phyloP scores from a whole-genome alignment of 2,888 invertebrate genomes.

The Nipponacmea schrenckii region DNA sequence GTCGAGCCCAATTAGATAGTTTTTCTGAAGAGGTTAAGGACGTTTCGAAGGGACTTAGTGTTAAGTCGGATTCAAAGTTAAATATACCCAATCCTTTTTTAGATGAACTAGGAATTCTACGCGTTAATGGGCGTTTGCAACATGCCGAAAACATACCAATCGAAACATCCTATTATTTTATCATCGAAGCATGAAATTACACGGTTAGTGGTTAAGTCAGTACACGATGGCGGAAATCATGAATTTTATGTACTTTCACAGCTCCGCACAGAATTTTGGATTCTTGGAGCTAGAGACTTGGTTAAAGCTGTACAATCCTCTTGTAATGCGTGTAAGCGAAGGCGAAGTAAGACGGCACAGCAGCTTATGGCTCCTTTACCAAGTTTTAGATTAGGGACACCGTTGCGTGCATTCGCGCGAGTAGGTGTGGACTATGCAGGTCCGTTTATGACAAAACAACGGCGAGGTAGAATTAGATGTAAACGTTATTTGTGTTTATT shows the following conservation, averaged over 20 bases:
- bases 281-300: constrained; percentile 19
- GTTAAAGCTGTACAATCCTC: constrained; percentile 16
- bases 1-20: constrained; percentile 6
- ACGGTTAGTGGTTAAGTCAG: constrained; percentile 13
- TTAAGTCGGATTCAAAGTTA: neutral
- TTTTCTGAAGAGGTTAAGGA: constrained; percentile 11
- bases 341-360: neutral
- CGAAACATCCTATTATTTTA: constrained; percentile 21
- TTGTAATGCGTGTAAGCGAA: neutral
- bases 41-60: neutral
- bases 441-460: constrained; percentile 23
- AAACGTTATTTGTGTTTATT: constrained; percentile 33
- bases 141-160: constrained; percentile 19
- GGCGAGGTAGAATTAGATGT: constrained; percentile 10
- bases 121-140: constrained; percentile 12
- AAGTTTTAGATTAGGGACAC: constrained; percentile 8
- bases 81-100: neutral
- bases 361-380: constrained; percentile 24
- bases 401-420: constrained; percentile 19
- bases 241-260: constrained; percentile 18
- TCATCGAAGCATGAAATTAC: constrained; percentile 20
- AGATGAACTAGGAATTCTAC: constrained; percentile 5
- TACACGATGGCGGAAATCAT: constrained; percentile 19
- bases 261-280: constrained; percentile 23
- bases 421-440: constrained; percentile 24